A percentile compares a stretch with the other conserved stretches of the same genome.
These are phyloP conservation scores for Aegypius monachus DNA, from an alignment of 2,113 vertebrate species.

Conservation along the genomic window DNA sequence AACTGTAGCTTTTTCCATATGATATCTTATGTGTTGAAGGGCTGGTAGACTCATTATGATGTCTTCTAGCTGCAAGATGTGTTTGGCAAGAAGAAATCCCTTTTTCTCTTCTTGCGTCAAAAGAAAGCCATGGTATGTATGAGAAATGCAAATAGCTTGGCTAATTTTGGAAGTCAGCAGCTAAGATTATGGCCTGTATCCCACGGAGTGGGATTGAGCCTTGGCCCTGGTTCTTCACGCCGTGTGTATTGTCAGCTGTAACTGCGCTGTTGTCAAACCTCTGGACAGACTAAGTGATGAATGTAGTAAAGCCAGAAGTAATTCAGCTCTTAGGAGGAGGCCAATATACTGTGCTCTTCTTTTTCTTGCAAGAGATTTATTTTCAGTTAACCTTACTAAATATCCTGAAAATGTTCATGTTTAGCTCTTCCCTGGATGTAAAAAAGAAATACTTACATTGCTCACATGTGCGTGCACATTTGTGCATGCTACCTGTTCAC, in stretches of 20 bases:
- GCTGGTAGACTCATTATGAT: conserved; percentile 2
- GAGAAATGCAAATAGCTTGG: not conserved
- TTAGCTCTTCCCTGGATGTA: not conserved
- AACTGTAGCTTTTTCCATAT: not conserved
- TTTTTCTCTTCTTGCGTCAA: not conserved
- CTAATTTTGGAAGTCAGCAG: not conserved
- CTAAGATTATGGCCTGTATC: not conserved
- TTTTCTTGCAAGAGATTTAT: not conserved
- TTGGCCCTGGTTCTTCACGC: not conserved
- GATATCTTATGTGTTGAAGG: not conserved
- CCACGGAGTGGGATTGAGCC: not conserved
- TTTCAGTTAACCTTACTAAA: not conserved
- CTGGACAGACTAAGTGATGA: not conserved
- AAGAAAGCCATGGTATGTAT: not conserved
- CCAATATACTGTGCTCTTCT: not conserved
- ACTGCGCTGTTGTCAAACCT: not conserved
- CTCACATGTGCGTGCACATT: rapidly evolving
- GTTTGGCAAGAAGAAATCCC: not conserved
- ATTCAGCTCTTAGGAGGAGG: not conserved
- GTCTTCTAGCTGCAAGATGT: not conserved
- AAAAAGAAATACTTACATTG: not conserved
- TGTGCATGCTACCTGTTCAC: rapidly evolving
- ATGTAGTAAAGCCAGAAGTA: not conserved
- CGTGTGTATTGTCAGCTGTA: not conserved
- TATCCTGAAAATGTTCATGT: not conserved